These are phyloP conservation scores for Chrysopa pallens DNA, from an alignment of 1,140 invertebrate genomes.

Conservation along the genomic window DNA sequence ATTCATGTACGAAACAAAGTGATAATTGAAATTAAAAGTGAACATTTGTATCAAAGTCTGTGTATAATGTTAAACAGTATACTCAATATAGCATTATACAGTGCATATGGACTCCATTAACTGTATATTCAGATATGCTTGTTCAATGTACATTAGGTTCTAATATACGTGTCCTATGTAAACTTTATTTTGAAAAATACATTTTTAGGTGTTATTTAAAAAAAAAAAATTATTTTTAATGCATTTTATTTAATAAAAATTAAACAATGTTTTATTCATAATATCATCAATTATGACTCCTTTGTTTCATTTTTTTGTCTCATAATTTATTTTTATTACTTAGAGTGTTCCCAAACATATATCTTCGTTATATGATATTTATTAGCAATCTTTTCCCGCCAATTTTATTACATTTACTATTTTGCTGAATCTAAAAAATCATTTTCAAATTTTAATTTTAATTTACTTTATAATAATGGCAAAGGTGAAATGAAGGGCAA, in stretches of 20 bases:
- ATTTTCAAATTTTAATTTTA: not conserved
- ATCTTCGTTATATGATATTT: not conserved
- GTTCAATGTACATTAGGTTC: not conserved
- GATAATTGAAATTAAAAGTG: too few species aligned
- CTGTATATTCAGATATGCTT: conserved; percentile 16
- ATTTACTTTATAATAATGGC: not conserved
- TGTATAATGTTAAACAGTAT: too few species aligned
- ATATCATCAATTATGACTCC: not conserved
- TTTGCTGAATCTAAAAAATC: not conserved
- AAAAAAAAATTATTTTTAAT: not conserved
- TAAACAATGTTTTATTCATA: not conserved
- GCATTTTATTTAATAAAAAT: not conserved
- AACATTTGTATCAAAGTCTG: too few species aligned
- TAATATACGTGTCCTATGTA: not conserved
- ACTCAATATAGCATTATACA: conserved; percentile 7
- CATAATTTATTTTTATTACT: not conserved
- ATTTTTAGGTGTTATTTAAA: not conserved
- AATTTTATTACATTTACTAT: not conserved
- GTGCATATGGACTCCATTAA: conserved; percentile 21
- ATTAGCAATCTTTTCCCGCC: not conserved
- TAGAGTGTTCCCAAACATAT: not conserved
- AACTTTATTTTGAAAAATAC: not conserved
- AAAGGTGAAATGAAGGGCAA: conserved; percentile 1
- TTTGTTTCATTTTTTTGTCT: not conserved
- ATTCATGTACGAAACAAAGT: too few species aligned